Evolutionary conservation across 2,888 invertebrate species (phyloP).

Genomic region (Chaitophorus viminalis): DNA sequence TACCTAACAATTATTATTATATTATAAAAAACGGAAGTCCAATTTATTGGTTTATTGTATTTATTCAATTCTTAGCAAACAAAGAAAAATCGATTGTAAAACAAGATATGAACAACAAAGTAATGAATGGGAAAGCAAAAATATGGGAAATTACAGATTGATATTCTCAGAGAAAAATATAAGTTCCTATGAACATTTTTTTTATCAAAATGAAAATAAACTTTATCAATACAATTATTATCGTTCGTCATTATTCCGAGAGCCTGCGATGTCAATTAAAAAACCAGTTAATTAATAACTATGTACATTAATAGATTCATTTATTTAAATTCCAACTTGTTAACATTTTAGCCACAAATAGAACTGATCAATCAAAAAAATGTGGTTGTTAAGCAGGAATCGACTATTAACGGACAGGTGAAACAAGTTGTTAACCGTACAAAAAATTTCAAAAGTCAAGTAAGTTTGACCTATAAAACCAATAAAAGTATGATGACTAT

Average conservation of each 20-base stretch:
- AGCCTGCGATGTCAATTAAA: neutral
- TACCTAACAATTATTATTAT: too few relatives aligned
- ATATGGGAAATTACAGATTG: constrained; percentile 59
- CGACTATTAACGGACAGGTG: neutral
- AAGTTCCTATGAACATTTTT: constrained; percentile 21
- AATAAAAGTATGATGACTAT: neutral
- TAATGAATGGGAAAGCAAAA: constrained; percentile 30
- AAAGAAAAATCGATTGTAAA: neutral
- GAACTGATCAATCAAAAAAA: neutral
- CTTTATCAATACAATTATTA: neutral
- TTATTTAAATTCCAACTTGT: neutral
- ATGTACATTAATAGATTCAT: neutral
- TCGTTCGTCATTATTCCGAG: neutral
- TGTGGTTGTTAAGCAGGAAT: neutral
- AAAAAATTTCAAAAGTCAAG: neutral
- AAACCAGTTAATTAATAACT: neutral
- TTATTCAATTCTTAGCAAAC: neutral
- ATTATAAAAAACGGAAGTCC: too few relatives aligned
- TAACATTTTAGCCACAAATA: neutral
- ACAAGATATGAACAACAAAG: constrained; percentile 3
- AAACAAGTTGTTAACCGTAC: neutral
- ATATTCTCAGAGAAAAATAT: constrained; percentile 30
- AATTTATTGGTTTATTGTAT: too few relatives aligned
- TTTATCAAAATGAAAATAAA: constrained; percentile 31
- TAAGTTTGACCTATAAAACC: neutral